phyloP scores from a whole-genome alignment of 2,113 vertebrate genomes.

The Nycticorax nycticorax region DNA sequence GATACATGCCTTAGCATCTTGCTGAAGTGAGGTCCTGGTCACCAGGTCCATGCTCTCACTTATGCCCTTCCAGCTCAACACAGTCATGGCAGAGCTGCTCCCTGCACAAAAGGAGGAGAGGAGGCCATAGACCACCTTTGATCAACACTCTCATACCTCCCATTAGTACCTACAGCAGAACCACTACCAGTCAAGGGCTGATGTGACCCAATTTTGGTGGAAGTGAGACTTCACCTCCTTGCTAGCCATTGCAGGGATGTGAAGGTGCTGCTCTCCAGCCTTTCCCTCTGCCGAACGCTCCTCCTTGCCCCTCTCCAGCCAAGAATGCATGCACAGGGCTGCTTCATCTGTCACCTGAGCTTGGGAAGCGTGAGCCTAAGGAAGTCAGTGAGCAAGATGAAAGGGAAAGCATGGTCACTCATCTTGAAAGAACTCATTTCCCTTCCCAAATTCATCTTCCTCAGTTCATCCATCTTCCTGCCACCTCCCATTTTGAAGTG shows the following conservation, averaged over 20 bases:
- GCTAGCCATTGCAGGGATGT: neutral
- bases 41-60: neutral
- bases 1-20: neutral
- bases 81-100: neutral
- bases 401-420: constrained; percentile 51
- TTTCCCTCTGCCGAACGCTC: neutral
- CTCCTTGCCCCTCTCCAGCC: neutral
- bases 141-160: neutral
- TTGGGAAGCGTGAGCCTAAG: neutral
- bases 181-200: neutral
- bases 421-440: constrained; percentile 62
- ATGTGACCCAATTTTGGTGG: neutral
- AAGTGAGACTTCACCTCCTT: neutral
- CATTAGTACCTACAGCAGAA: neutral
- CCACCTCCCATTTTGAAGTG: constrained; percentile 41
- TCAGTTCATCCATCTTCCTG: constrained; percentile 49
- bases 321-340: neutral
- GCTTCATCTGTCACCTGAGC: constrained; percentile 4
- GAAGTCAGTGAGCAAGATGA: constrained; percentile 56
- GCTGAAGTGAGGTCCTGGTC: neutral
- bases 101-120: neutral
- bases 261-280: neutral
- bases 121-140: neutral
- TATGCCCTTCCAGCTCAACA: fast-evolving
- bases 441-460: constrained; percentile 37